phyloP scores from a whole-genome alignment of 2,797 vertebrate species.

The Sebastes ruberrimus region DNA sequence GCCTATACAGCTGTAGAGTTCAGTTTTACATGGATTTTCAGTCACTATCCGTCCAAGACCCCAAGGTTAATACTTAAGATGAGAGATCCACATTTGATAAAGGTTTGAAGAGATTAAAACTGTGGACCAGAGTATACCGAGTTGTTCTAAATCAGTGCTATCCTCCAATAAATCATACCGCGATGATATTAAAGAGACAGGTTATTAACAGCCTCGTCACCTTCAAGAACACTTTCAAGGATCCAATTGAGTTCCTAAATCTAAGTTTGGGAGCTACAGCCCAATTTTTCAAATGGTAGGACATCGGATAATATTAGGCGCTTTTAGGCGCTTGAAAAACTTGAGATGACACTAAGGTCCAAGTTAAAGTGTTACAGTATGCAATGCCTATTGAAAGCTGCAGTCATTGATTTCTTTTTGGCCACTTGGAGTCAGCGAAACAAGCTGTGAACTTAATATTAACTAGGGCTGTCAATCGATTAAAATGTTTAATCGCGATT shows the following conservation, averaged over 20 bases:
- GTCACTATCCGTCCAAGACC: not conserved
- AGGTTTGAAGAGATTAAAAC: not conserved
- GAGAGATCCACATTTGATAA: not conserved
- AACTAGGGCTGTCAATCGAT: too few species aligned
- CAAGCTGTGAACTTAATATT: too few species aligned
- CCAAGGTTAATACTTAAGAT: not conserved
- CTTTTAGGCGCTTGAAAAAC: not conserved
- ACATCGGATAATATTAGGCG: not conserved
- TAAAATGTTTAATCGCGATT: too few species aligned
- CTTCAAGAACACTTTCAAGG: not conserved
- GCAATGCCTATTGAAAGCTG: not conserved
- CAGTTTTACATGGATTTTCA: conserved; percentile 11
- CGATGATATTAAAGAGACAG: not conserved
- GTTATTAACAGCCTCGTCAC: not conserved
- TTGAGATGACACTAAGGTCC: not conserved
- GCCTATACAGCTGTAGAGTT: not conserved
- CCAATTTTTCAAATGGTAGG: not conserved
- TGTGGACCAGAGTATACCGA: not conserved
- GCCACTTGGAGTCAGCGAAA: too few species aligned
- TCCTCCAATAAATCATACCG: not conserved
- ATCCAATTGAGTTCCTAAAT: not conserved
- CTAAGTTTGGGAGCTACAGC: not conserved
- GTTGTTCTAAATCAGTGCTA: not conserved
- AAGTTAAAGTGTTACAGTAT: not conserved
- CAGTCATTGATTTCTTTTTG: not conserved